These are phyloP conservation scores for Geophilus truncorum DNA, from an alignment of 2,888 invertebrate genomes.

Conservation along the genomic window DNA sequence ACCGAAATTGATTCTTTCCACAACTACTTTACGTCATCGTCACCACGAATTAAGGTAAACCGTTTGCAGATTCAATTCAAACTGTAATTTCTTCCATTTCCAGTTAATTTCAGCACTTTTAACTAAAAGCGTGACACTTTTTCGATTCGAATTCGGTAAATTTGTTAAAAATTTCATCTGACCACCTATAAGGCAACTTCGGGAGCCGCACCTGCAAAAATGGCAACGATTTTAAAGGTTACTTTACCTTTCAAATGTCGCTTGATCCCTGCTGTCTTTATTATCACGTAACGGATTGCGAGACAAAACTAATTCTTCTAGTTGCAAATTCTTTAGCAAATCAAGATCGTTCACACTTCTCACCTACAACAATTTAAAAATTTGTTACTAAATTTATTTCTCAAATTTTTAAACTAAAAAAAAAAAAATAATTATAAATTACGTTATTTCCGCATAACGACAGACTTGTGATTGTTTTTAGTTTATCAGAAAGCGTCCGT, in stretches of 20 bases:
- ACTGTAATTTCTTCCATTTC: too few species aligned
- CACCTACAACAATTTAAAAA: slow-evolving; percentile 38
- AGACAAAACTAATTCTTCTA: slow-evolving; percentile 70
- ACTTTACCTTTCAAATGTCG: slow-evolving; percentile 70
- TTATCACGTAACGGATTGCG: slow-evolving; percentile 74
- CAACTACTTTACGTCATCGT: too few species aligned
- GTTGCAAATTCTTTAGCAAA: slow-evolving; percentile 61
- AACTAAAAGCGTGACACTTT: too few species aligned
- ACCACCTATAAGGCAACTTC: slow-evolving; percentile 38
- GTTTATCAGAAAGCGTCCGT: background rate
- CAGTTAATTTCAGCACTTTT: too few species aligned
- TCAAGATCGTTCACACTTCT: slow-evolving; percentile 53
- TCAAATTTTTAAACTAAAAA: background rate
- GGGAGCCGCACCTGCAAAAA: slow-evolving; percentile 37
- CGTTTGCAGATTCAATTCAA: background rate
- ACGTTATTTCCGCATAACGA: background rate
- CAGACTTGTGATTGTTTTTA: background rate
- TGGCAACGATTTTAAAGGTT: too few species aligned
- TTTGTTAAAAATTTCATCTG: too few species aligned
- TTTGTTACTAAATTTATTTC: too few species aligned
- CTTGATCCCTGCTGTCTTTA: slow-evolving; percentile 69
- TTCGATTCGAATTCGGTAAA: too few species aligned
- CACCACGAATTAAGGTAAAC: too few species aligned
- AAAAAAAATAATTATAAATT: background rate
- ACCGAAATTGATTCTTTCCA: too few species aligned